Evolutionary conservation across 1,140 invertebrate genomes (phyloP).

Genomic region (Zaprionus africanus): DNA sequence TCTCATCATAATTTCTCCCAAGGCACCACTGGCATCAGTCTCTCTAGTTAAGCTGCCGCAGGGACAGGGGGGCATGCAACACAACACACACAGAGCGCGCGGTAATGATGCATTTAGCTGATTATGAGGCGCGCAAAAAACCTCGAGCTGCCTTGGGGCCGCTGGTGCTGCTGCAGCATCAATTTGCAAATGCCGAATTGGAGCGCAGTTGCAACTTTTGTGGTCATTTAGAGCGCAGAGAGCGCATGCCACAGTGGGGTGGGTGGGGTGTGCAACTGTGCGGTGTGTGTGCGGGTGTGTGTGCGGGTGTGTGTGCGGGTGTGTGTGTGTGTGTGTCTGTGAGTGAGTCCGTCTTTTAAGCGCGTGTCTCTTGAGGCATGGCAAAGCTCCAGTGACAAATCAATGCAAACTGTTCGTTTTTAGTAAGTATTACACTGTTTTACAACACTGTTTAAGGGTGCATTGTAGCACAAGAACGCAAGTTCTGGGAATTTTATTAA

Average conservation of each 20-base stretch:
- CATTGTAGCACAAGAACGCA: background rate
- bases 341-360: background rate
- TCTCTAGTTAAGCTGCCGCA: background rate
- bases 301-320: no score
- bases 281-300: background rate
- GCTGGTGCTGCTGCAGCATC: conserved; percentile 15
- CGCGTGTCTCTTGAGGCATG: conserved; percentile 20
- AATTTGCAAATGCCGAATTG: conserved; percentile 60
- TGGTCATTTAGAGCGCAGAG: conserved; percentile 63
- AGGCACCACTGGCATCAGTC: conserved; percentile 25
- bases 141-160: conserved; percentile 13
- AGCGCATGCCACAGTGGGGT: conserved; percentile 1
- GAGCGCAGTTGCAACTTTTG: conserved; percentile 67
- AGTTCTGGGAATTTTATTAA: background rate
- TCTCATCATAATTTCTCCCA: conserved; percentile 50
- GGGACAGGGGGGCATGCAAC: background rate
- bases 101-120: conserved; percentile 78
- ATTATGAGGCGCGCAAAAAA: conserved; percentile 60
- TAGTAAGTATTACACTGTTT: conserved; percentile 4
- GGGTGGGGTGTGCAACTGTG: background rate
- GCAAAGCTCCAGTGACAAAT: conserved; percentile 14
- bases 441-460: background rate
- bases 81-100: conserved; percentile 12
- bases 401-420: conserved; percentile 11
- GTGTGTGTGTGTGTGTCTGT: background rate